Base-by-base conservation (phyloP, 2,797 vertebrate genomes). In the Agapornis canus region DNA sequence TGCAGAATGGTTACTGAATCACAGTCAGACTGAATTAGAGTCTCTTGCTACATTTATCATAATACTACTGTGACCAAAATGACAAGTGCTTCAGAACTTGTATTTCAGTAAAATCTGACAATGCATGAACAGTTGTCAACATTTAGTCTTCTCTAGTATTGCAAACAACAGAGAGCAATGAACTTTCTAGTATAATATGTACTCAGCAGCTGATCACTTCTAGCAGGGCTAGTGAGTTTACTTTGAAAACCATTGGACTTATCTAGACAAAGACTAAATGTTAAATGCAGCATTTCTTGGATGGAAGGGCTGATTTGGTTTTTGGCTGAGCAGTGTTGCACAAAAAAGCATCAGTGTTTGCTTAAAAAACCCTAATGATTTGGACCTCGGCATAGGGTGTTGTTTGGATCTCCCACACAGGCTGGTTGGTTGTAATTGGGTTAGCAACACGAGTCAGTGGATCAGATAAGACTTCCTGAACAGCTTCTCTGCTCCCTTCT, bases 31-130 rank as follows among this genome's bases (percentile, higher is more conserved):
- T 94, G 79, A 87, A 96, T 95, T 94, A 26, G 23, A 61, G 11
- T 40, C 86, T 78, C 59, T 84, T 91, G 59, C 73, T 83, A 93
- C 84, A 82, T 94, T 90, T 89, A 82, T 84, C 90, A 71, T 86
- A 92, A 90, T 86, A 76, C 76, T 85, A 94, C 82, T 83, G 60
- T 94, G 91, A 95, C 73, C 73, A 97, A 97, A 97, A 95, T 81
- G 66, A 96, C 81, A 96, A 79, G 66, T 76, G 69, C 87, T 96
- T 97, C 88, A 92, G 95, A 97, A 88, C 29, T 69, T 89, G 56
- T 80, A 82, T 96, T 96, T 96, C 40, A 75, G 51, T 95, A 89
- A 94, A 96, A 97, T 94, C 72, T 95, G 91, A 37, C 93, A 87
- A 80, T 59, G 49, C 66, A 65, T 49, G 75, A 96, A 95, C 76